These are phyloP conservation scores for Zaprionus capensis DNA, from an alignment of 1,140 invertebrate genomes.

Conservation along the genomic window DNA sequence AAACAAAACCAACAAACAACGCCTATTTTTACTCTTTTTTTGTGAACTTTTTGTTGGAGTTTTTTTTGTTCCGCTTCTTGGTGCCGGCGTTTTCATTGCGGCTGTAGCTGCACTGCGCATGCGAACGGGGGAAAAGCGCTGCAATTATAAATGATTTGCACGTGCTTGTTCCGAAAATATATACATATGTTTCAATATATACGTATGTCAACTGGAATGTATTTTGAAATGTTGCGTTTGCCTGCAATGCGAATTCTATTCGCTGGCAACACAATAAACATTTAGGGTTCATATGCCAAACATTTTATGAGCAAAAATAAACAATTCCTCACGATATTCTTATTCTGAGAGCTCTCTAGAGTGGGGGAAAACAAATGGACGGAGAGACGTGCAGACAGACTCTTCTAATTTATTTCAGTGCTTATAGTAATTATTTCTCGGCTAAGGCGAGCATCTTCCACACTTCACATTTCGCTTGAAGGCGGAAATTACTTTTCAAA, in stretches of 20 bases:
- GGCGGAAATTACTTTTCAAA: conserved; percentile 71
- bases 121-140: conserved; percentile 1
- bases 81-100: conserved; percentile 29
- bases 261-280: conserved; percentile 59
- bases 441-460: conserved; percentile 51
- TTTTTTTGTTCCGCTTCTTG: conserved; percentile 1
- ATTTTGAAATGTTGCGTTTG: conserved; percentile 35
- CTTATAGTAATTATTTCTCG: conserved; percentile 49
- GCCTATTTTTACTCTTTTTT: conserved; percentile 47
- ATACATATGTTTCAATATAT: background rate
- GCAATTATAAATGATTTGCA: background rate
- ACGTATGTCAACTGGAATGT: conserved; percentile 49
- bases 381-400: conserved; percentile 14
- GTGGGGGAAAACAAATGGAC: conserved; percentile 22
- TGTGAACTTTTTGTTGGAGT: conserved; percentile 19
- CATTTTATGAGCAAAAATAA: conserved; percentile 77
- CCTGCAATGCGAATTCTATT: conserved; percentile 22
- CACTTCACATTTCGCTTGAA: conserved; percentile 53
- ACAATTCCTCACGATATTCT: conserved; percentile 49
- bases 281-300: conserved; percentile 63
- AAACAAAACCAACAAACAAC: conserved; percentile 75
- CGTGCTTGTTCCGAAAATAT: conserved; percentile 2
- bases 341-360: conserved; percentile 23
- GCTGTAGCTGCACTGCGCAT: conserved; percentile 40
- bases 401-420: conserved; percentile 66